Conservation (phyloP, 1,140 invertebrate genomes). For the Eueides isabella region DNA sequence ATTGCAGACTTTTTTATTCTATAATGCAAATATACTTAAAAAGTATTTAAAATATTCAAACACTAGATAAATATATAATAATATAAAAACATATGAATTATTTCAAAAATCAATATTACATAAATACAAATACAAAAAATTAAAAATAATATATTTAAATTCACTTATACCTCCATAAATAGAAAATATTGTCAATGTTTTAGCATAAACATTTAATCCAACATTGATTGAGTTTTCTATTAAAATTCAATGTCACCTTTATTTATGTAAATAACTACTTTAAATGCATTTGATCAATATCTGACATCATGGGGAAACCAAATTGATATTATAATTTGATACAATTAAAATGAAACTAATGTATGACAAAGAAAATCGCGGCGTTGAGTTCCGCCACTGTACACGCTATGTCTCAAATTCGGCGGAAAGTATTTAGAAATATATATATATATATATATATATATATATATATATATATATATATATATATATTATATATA, state of each 20-base stretch:
- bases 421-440: no score
- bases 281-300: slow-evolving; percentile 3
- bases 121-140: not conserved
- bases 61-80: no score
- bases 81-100: not conserved
- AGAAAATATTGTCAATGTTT: not conserved
- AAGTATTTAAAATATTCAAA: no score
- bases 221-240: slow-evolving; percentile 2
- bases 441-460: no score
- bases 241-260: slow-evolving; percentile 3
- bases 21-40: no score
- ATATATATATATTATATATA: no score
- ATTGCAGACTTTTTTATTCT: no score
- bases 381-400: no score
- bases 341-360: not conserved
- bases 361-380: not conserved
- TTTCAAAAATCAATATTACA: no score
- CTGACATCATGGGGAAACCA: slow-evolving; percentile 2
- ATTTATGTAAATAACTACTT: not conserved
- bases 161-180: not conserved
- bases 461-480: no score
- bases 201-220: no score
- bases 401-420: no score
- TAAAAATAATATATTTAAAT: not conserved
- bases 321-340: not conserved